Percentiles rank a stretch among this genome's conserved stretches.
phyloP scores from a whole-genome alignment of 2,797 vertebrate genomes.

The Morus bassanus region DNA sequence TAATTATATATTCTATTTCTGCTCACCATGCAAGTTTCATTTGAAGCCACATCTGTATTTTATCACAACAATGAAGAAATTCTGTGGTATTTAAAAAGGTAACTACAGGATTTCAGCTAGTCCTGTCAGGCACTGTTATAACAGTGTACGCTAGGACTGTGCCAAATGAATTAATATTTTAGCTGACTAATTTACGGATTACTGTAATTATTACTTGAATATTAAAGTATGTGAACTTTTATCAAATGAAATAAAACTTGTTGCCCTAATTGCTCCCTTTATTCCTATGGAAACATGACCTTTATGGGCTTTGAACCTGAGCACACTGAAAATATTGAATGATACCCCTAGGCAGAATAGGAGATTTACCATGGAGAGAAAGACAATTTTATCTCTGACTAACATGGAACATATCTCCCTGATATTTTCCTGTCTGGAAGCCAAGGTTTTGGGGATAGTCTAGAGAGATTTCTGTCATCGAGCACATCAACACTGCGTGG shows the following conservation, averaged over 20 bases:
- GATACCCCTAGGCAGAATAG: background rate
- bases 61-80: conserved; percentile 76
- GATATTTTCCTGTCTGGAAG: background rate
- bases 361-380: background rate
- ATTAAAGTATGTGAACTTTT: conserved; percentile 68
- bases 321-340: conserved; percentile 8
- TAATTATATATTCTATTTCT: conserved; percentile 87
- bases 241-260: conserved; percentile 68
- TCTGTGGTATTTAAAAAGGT: conserved; percentile 63
- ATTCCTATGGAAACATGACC: conserved; percentile 57
- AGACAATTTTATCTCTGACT: conserved; percentile 6
- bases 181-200: conserved; percentile 68
- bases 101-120: conserved; percentile 61
- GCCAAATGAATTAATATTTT: conserved; percentile 75
- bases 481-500: background rate
- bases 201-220: conserved; percentile 71
- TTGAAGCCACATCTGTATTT: conserved; percentile 80
- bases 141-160: conserved; percentile 35
- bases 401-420: background rate
- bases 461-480: background rate
- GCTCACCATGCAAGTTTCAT: conserved; percentile 78
- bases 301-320: conserved; percentile 44
- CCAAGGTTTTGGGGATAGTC: background rate
- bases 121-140: conserved; percentile 63
- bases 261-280: conserved; percentile 67